Evolutionary conservation across 2,113 vertebrate genomes (phyloP).

Genomic region (Myotis lucifugus): DNA sequence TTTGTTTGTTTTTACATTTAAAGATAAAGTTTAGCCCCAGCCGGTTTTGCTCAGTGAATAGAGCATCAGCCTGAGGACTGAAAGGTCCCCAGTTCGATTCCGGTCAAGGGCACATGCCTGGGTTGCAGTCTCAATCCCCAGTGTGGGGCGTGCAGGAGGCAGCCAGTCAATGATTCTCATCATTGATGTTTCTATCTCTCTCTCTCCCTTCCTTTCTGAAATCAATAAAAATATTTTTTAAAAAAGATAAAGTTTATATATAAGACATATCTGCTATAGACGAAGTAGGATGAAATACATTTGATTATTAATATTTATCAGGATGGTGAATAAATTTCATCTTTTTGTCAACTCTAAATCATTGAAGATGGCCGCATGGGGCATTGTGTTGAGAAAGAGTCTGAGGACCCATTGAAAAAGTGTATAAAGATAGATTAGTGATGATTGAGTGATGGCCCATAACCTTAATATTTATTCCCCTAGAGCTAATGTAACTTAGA

Average conservation of each 20-base stretch:
- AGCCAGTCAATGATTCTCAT: no score
- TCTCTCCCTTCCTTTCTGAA: no score
- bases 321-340: background rate
- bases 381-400: background rate
- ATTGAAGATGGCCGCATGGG: background rate
- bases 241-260: background rate
- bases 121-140: no score
- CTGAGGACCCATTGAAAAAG: background rate
- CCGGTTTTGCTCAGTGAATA: no score
- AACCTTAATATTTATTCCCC: background rate
- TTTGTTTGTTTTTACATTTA: background rate
- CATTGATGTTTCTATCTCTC: no score
- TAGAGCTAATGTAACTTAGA: background rate
- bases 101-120: no score
- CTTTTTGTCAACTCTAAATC: background rate
- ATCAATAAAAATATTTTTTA: no score
- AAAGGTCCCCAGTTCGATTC: no score
- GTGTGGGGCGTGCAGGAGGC: no score
- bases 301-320: background rate
- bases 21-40: background rate
- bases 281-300: background rate
- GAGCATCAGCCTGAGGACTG: no score
- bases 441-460: background rate
- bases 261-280: background rate
- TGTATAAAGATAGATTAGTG: background rate